A percentile compares a stretch with the other conserved stretches of the same genome.
These are phyloP conservation scores for Neomonachus schauinslandi DNA, from an alignment of 2,113 vertebrate genomes.

Conservation along the genomic window DNA sequence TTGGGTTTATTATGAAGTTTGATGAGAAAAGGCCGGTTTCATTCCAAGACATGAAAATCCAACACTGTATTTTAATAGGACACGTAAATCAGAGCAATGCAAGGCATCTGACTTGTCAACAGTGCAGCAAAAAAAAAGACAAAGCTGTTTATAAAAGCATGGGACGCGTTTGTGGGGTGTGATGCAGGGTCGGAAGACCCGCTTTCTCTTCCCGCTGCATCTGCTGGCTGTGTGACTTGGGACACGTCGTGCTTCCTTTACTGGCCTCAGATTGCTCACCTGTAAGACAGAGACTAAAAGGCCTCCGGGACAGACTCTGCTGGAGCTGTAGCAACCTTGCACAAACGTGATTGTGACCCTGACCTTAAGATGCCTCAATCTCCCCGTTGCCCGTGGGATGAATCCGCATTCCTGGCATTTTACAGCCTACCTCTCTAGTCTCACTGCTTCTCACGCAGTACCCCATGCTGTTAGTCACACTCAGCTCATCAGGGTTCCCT, in stretches of 20 bases:
- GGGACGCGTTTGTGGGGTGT: fast-evolving
- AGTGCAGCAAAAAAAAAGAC: fast-evolving
- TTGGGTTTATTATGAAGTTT: fast-evolving
- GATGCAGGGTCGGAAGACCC: fast-evolving
- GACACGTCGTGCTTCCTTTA: not conserved
- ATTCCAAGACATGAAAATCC: not conserved
- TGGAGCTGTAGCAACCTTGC: not conserved
- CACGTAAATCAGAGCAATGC: not conserved
- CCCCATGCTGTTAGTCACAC: not conserved
- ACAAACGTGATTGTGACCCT: not conserved
- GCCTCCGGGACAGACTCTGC: not conserved
- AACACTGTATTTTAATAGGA: fast-evolving
- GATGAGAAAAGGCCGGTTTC: not conserved
- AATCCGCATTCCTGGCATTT: not conserved
- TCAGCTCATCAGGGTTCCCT: fast-evolving
- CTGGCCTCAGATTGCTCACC: not conserved
- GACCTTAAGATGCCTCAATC: fast-evolving
- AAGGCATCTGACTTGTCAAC: not conserved
- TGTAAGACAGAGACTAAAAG: fast-evolving
- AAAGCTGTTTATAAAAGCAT: fast-evolving
- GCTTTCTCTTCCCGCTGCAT: not conserved
- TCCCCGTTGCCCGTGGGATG: not conserved
- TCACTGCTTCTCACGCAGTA: fast-evolving
- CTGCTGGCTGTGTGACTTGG: fast-evolving
- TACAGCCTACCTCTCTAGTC: fast-evolving